Conservation (phyloP, 2,888 invertebrate genomes). For the Operophtera brumata region DNA sequence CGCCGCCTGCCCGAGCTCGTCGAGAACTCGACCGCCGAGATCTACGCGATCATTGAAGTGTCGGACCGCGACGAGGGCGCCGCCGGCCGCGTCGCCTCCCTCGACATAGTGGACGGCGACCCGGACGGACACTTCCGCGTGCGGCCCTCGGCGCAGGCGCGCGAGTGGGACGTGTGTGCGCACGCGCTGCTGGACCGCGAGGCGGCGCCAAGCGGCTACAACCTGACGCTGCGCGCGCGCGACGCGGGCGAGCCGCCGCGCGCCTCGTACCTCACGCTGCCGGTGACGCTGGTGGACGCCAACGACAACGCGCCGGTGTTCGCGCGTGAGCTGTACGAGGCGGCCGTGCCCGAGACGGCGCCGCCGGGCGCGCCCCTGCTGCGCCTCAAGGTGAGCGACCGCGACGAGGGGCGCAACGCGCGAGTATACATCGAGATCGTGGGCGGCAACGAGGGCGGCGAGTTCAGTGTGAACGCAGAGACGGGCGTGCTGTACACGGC, state of each 20-base stretch:
- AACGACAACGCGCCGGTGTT: slow-evolving; percentile 94
- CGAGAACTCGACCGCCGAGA: slow-evolving; percentile 89
- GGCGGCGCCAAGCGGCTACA: slow-evolving; percentile 89
- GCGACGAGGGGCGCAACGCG: slow-evolving; percentile 91
- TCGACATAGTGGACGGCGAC: slow-evolving; percentile 94
- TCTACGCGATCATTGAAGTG: slow-evolving; percentile 94
- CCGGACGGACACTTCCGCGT: slow-evolving; percentile 94
- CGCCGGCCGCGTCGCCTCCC: slow-evolving; percentile 89
- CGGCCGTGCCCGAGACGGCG: slow-evolving; percentile 92
- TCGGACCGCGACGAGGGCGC: slow-evolving; percentile 90
- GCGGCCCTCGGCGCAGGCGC: slow-evolving; percentile 80
- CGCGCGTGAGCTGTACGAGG: slow-evolving; percentile 92
- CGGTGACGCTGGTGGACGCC: slow-evolving; percentile 89
- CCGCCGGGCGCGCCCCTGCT: slow-evolving; percentile 94
- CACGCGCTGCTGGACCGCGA: slow-evolving; percentile 89
- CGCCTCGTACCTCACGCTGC: slow-evolving; percentile 89
- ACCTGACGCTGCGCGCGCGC: slow-evolving; percentile 90
- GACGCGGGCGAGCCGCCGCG: slow-evolving; percentile 91
- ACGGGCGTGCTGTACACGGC: slow-evolving; percentile 95
- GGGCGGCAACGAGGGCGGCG: slow-evolving; percentile 94
- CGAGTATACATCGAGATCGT: slow-evolving; percentile 93
- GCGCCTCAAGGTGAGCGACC: slow-evolving; percentile 91
- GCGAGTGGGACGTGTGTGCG: slow-evolving; percentile 90
- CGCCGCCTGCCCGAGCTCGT: slow-evolving; percentile 89
- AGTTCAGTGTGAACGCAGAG: slow-evolving; percentile 92